Percentiles rank a stretch among this genome's conserved stretches.
Evolutionary conservation across 2,797 vertebrate genomes (phyloP).

Genomic region (Acanthurus tractus): DNA sequence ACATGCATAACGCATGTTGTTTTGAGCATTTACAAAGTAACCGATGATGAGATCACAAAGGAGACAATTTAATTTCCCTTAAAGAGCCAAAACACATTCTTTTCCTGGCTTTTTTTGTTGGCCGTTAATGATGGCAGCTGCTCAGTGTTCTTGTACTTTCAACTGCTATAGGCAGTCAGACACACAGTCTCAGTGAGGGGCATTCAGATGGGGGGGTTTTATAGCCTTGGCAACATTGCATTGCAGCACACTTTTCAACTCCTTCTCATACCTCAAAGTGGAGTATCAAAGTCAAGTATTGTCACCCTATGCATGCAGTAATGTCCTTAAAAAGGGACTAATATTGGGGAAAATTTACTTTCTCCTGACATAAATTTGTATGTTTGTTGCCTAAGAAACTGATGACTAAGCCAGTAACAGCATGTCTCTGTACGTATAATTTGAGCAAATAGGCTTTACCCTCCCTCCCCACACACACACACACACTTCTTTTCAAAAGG

Average conservation of each 20-base stretch:
- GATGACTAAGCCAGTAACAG: not conserved
- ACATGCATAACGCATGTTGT: not conserved
- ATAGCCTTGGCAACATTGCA: not conserved
- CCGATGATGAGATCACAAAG: not conserved
- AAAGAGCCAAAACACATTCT: not conserved
- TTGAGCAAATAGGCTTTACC: not conserved
- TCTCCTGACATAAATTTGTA: not conserved
- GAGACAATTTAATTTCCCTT: constrained; percentile 9
- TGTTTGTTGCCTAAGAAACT: not conserved
- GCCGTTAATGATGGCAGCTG: not conserved
- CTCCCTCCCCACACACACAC: too few species aligned
- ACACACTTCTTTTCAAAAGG: constrained; percentile 5
- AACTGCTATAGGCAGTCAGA: not conserved
- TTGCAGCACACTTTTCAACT: not conserved
- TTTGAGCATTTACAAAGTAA: not conserved
- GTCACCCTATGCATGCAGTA: not conserved
- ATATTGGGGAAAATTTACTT: not conserved
- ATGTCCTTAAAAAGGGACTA: not conserved
- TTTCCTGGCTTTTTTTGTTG: not conserved
- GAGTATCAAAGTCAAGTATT: not conserved
- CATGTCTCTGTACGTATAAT: not conserved
- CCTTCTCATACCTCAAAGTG: not conserved
- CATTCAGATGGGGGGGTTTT: not conserved
- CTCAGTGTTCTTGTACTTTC: not conserved
- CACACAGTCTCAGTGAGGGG: not conserved